Percentiles rank a stretch among this genome's conserved stretches.
phyloP scores from a whole-genome alignment of 1,140 invertebrate genomes.

The Anastrepha ludens region DNA sequence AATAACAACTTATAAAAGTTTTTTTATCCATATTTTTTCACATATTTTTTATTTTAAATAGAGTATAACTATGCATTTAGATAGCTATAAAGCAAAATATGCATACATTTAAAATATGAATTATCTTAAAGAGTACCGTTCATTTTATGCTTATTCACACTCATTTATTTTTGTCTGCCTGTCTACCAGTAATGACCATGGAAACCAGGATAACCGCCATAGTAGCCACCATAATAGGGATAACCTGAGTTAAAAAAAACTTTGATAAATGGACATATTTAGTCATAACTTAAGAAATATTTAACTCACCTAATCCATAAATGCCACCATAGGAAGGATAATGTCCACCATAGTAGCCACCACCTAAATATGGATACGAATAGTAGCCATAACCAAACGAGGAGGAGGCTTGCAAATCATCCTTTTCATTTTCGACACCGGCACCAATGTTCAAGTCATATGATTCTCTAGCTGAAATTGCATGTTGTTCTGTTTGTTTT shows the following conservation, averaged over 20 bases:
- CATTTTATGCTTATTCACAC: too few species aligned
- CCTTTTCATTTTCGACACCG: slow-evolving; percentile 63
- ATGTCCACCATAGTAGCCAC: slow-evolving; percentile 63
- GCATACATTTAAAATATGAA: too few species aligned
- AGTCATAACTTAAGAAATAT: too few species aligned
- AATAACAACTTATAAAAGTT: too few species aligned
- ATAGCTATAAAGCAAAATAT: too few species aligned
- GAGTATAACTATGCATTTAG: too few species aligned
- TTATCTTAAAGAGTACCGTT: too few species aligned
- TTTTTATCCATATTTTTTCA: too few species aligned
- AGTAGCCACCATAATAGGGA: slow-evolving; percentile 71
- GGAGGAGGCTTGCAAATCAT: slow-evolving; percentile 68
- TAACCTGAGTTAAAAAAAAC: slow-evolving; percentile 61
- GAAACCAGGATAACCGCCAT: slow-evolving; percentile 69
- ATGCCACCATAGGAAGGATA: slow-evolving; percentile 60
- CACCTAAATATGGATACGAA: slow-evolving; percentile 64
- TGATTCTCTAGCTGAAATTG: slow-evolving; percentile 55
- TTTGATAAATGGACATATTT: neutral
- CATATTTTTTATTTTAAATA: too few species aligned
- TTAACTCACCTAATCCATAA: slow-evolving; percentile 53
- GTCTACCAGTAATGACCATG: slow-evolving; percentile 69
- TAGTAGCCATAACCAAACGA: slow-evolving; percentile 70
- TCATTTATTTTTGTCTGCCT: too few species aligned
- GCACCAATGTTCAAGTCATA: slow-evolving; percentile 61
- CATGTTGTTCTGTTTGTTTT: slow-evolving; percentile 53